These are phyloP conservation scores for Telenomus remus DNA, from an alignment of 1,140 invertebrate species.

Conservation along the genomic window DNA sequence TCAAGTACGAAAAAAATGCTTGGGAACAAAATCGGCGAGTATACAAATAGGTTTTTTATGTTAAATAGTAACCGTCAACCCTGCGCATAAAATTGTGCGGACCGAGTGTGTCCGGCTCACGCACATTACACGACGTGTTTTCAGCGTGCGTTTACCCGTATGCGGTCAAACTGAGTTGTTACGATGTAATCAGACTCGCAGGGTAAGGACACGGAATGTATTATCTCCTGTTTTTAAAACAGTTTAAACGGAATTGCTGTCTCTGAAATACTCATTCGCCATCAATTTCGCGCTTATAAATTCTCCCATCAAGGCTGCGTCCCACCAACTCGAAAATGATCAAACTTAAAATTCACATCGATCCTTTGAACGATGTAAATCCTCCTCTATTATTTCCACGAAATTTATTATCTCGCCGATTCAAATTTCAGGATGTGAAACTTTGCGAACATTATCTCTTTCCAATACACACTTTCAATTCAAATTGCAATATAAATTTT, in stretches of 20 bases:
- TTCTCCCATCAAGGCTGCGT: conserved; percentile 1
- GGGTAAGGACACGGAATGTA: conserved; percentile 23
- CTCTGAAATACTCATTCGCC: background rate
- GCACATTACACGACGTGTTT: conserved; percentile 7
- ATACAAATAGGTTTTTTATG: conserved; percentile 5
- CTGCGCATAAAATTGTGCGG: conserved; percentile 5
- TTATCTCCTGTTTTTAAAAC: conserved; percentile 23
- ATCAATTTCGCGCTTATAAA: conserved; percentile 6
- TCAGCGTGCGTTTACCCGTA: conserved; percentile 9
- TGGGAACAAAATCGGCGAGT: background rate
- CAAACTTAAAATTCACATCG: too few relatives aligned
- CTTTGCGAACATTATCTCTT: too few relatives aligned
- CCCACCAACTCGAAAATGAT: too few relatives aligned
- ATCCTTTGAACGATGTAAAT: too few relatives aligned
- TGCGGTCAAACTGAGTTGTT: conserved; percentile 25
- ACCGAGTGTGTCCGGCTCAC: conserved; percentile 5
- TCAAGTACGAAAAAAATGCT: background rate
- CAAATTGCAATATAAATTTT: too few relatives aligned
- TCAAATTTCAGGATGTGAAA: too few relatives aligned
- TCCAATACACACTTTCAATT: too few relatives aligned
- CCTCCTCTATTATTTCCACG: too few relatives aligned
- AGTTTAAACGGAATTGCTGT: conserved; percentile 19
- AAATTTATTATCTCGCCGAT: too few relatives aligned
- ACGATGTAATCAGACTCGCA: conserved; percentile 26
- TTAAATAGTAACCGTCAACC: conserved; percentile 9